These are phyloP conservation scores for Paracentrotus lividus DNA, from an alignment of 53 echinoderm and acorn worm genomes.

Conservation along the genomic window DNA sequence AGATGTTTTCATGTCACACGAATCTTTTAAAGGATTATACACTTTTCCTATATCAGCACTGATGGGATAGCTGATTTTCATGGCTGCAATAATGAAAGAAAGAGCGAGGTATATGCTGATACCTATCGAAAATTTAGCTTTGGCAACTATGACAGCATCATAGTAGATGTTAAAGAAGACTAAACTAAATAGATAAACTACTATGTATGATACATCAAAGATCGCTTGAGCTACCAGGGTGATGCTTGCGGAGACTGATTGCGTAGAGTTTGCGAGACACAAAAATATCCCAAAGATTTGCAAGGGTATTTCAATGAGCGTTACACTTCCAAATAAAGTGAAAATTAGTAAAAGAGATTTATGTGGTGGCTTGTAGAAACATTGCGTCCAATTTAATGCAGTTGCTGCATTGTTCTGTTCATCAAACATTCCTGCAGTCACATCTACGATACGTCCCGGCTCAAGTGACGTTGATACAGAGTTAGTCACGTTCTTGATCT, in stretches of 20 bases:
- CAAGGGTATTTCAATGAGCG: neutral
- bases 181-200: neutral
- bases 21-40: conserved; percentile 31
- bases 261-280: neutral
- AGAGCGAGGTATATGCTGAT: conserved; percentile 30
- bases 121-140: conserved; percentile 2
- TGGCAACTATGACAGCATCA: conserved; percentile 39
- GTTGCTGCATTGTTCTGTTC: neutral
- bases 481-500: neutral
- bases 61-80: conserved; percentile 17
- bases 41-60: neutral
- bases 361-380: neutral
- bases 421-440: neutral
- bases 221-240: neutral
- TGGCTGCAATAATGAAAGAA: neutral
- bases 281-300: neutral
- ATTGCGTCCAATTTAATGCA: neutral
- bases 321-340: neutral
- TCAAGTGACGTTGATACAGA: neutral
- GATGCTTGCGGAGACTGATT: neutral
- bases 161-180: conserved; percentile 23
- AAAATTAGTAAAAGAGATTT: conserved; percentile 19
- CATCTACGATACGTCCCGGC: neutral
- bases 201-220: too few species aligned
- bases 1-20: neutral